Evolutionary conservation across 1,140 invertebrate species (phyloP).

Genomic region (Diorhabda carinulata): DNA sequence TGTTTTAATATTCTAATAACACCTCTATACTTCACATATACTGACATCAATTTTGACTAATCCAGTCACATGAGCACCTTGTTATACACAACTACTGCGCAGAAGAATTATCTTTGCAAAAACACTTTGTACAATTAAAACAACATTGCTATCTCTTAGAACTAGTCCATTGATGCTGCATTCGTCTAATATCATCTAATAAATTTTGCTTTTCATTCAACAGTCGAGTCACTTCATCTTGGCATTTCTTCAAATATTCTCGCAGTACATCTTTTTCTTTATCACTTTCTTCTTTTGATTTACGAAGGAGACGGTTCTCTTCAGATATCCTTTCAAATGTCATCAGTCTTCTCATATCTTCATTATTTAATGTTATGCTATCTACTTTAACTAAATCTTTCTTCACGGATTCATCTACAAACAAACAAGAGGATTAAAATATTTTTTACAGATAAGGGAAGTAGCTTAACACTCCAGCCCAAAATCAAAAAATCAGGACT

Average conservation of each 20-base stretch:
- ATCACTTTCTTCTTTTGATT: slow-evolving; percentile 61
- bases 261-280: slow-evolving; percentile 60
- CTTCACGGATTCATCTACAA: background rate
- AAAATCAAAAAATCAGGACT: too few species aligned
- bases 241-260: slow-evolving; percentile 59
- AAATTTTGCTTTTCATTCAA: slow-evolving; percentile 71
- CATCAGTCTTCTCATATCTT: slow-evolving; percentile 56
- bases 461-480: too few species aligned
- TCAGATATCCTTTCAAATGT: slow-evolving; percentile 61
- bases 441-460: too few species aligned
- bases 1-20: too few species aligned
- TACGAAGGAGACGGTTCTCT: slow-evolving; percentile 57
- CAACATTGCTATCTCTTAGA: slow-evolving; percentile 65
- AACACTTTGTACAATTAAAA: slow-evolving; percentile 61
- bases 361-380: slow-evolving; percentile 58
- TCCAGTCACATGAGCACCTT: background rate
- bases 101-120: slow-evolving; percentile 46
- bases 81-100: slow-evolving; percentile 32
- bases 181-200: slow-evolving; percentile 59
- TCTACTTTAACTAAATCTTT: background rate
- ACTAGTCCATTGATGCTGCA: slow-evolving; percentile 60
- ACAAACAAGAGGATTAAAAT: too few species aligned
- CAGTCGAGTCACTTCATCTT: slow-evolving; percentile 63
- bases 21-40: too few species aligned
- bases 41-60: background rate